A percentile compares a stretch with the other conserved stretches of the same genome.
Evolutionary conservation across 1,140 invertebrate genomes (phyloP).

Genomic region (Venturia canescens): DNA sequence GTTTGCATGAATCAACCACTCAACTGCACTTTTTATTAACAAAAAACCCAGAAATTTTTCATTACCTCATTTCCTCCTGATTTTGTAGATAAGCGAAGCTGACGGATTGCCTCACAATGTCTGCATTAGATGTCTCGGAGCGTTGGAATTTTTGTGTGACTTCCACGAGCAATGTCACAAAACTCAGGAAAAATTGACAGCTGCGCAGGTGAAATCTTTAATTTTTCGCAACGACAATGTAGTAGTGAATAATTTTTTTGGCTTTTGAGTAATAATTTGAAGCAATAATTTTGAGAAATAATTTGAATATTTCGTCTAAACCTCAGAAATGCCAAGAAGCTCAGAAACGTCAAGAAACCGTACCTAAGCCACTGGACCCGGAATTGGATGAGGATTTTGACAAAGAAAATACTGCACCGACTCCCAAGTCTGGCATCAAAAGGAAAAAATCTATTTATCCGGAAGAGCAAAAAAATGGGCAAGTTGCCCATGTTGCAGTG

Average conservation of each 20-base stretch:
- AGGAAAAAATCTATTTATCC: conserved; percentile 41
- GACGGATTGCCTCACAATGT: conserved; percentile 61
- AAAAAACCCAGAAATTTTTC: no score
- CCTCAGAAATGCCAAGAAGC: no score
- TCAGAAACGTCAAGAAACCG: neutral
- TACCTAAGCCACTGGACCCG: neutral
- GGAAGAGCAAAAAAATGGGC: conserved; percentile 28
- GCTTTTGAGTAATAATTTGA: no score
- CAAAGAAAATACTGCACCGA: conserved; percentile 60
- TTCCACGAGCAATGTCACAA: conserved; percentile 61
- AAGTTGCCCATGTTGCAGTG: neutral
- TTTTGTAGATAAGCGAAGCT: conserved; percentile 61
- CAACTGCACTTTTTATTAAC: no score
- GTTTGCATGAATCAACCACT: no score
- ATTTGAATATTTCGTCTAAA: no score
- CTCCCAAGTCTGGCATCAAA: conserved; percentile 33
- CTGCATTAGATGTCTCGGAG: conserved; percentile 62
- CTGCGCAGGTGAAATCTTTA: conserved; percentile 48
- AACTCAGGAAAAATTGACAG: conserved; percentile 57
- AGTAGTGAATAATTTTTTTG: conserved; percentile 24
- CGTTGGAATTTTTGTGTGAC: conserved; percentile 64
- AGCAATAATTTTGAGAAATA: no score
- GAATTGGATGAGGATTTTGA: conserved; percentile 54
- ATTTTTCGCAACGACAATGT: conserved; percentile 25
- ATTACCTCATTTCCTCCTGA: no score